Evolutionary conservation across 2,797 vertebrate species (phyloP).

Genomic region (Diplodus sargus): DNA sequence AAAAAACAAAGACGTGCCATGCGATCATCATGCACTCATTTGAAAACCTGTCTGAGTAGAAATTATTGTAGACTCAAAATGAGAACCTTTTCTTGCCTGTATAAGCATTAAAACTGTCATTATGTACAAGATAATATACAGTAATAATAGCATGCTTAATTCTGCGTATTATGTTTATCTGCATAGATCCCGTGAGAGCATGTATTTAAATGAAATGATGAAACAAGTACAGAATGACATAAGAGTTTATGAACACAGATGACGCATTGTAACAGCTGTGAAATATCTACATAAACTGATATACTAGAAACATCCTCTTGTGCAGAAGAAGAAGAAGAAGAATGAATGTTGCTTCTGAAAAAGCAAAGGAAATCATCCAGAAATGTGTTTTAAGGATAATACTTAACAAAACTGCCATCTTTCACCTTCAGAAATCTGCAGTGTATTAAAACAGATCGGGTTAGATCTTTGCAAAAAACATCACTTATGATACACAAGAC

Average conservation of each 20-base stretch:
- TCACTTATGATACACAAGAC: constrained; percentile 6
- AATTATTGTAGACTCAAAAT: constrained; percentile 36
- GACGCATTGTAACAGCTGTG: constrained; percentile 24
- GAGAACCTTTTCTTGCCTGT: constrained; percentile 4
- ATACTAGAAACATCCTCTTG: neutral
- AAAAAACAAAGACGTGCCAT: constrained; percentile 39
- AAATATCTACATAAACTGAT: constrained; percentile 43
- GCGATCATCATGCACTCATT: constrained; percentile 33
- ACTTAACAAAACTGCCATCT: constrained; percentile 27
- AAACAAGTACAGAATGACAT: constrained; percentile 17
- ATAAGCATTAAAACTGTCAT: constrained; percentile 42
- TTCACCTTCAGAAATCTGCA: constrained; percentile 14
- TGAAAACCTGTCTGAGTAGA: constrained; percentile 39
- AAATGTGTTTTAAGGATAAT: neutral
- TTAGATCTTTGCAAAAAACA: constrained; percentile 16
- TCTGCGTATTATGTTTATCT: constrained; percentile 17
- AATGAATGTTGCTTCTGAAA: neutral
- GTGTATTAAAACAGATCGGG: constrained; percentile 15
- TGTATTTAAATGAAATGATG: constrained; percentile 4
- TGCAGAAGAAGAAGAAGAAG: neutral
- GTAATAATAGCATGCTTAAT: constrained; percentile 12
- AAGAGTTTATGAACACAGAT: constrained; percentile 17
- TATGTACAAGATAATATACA: constrained; percentile 66
- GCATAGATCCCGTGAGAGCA: constrained; percentile 36
- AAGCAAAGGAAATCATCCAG: constrained; percentile 1